Base-by-base conservation (phyloP, 2,888 invertebrate genomes). In the Embidobia sp. region DNA sequence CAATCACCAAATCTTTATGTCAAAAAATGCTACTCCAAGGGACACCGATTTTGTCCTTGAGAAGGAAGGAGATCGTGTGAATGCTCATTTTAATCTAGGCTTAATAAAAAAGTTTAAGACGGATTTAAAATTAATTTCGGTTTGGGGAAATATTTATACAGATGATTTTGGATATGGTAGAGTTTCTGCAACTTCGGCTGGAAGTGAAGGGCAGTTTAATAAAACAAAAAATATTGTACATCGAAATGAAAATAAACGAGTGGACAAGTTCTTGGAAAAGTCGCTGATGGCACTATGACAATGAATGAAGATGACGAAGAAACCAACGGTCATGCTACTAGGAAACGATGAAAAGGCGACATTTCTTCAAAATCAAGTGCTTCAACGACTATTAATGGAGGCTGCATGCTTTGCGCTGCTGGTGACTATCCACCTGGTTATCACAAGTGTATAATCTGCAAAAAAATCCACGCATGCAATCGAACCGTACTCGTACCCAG, bases 1-100 rank as follows among this genome's bases (percentile, higher is more conserved):
- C 0, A 53, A 57, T 26, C 37, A 67, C 42, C 78, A 77, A 26
- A 44, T 76, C 49, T 1, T 18, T 10, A n/a, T 27, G 29, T 29
- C 49, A 49, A 3, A 10, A 33, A 11, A 11, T 11, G 13, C 3
- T 3, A 33, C 10, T 33, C 11, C 3, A 2, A 11, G 11, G 33
- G 48, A 29, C 11, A 33, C 8, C 3, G 22, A 33, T 11, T 33
- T 3, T 3, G 8, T 33, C 10, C 22, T 4, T 29, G 2, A 3
- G 13, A 33, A 51, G 18, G 18, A 51, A 27, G 53, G 37, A n/a
- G 22, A 18, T 3, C n/a, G 22, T 4, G 35, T 53, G 6, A 55
- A 55, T 15, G 55, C 55, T 2, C 29, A 55, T 13, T 53, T 22
- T 22, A 10, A 37, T 19, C 53, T 26, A 19, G 6, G 11, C 2